Evolutionary conservation across 2,797 vertebrate genomes (phyloP).

Genomic region (Girardinus metallicus): DNA sequence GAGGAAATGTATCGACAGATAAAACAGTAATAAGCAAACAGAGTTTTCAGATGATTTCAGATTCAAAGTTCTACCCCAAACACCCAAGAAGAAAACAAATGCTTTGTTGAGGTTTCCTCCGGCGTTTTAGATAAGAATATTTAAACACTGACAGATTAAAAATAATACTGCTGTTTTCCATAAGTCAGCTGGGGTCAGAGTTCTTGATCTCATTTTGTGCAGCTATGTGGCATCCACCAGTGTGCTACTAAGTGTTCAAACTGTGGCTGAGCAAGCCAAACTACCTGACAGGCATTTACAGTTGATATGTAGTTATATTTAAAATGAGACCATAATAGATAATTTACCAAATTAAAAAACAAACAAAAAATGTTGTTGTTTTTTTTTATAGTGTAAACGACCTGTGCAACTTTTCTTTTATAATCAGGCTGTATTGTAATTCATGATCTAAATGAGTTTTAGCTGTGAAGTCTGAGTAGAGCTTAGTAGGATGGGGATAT

Average conservation of each 20-base stretch:
- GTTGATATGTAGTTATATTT: constrained; percentile 59
- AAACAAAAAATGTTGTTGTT: constrained; percentile 29
- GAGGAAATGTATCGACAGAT: not conserved
- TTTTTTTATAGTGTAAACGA: constrained; percentile 22
- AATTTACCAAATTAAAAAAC: constrained; percentile 50
- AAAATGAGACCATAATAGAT: constrained; percentile 67
- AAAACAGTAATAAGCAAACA: not conserved
- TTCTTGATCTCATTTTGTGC: constrained; percentile 19
- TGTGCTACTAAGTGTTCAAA: constrained; percentile 59
- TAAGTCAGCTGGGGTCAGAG: constrained; percentile 18
- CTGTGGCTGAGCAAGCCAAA: constrained; percentile 48
- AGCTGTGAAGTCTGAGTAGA: not conserved
- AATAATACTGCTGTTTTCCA: constrained; percentile 3
- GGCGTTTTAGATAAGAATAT: not conserved
- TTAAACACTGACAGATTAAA: not conserved
- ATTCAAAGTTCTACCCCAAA: not conserved
- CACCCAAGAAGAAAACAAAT: not conserved
- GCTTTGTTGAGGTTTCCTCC: not conserved
- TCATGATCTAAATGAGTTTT: not conserved
- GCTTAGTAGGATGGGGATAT: not conserved
- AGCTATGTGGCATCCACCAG: constrained; percentile 22
- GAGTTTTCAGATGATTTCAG: not conserved
- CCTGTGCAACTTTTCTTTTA: not conserved
- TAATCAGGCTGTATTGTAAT: not conserved
- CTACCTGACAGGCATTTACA: constrained; percentile 54